Evolutionary conservation across 2,888 invertebrate genomes (phyloP).

Genomic region (Volucella bombylans): DNA sequence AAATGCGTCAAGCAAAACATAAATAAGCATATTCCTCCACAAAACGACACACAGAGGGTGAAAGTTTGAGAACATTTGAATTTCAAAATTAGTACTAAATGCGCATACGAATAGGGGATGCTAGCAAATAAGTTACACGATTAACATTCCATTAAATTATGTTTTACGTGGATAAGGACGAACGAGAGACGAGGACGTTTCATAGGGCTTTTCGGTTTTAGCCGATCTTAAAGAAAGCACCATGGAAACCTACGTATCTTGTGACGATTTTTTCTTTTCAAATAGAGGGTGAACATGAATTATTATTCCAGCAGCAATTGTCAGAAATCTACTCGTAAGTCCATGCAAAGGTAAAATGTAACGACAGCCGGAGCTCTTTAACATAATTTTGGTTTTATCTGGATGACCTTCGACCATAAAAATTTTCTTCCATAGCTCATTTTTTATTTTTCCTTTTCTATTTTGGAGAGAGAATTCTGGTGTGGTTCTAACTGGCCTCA

Average conservation of each 20-base stretch:
- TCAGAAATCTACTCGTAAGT: neutral
- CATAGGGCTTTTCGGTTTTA: constrained; percentile 20
- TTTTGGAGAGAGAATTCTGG: neutral
- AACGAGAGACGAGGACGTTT: neutral
- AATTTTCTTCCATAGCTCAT: neutral
- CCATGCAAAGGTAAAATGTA: neutral
- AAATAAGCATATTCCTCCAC: neutral
- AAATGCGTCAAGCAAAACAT: neutral
- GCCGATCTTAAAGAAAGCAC: neutral
- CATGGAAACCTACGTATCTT: neutral
- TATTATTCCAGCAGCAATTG: constrained; percentile 26
- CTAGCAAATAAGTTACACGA: constrained; percentile 11
- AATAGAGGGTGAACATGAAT: constrained; percentile 10
- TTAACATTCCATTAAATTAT: constrained; percentile 1
- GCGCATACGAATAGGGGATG: constrained; percentile 1
- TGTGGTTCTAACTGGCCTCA: constrained; percentile 17
- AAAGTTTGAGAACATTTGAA: constrained; percentile 3
- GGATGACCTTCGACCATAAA: constrained; percentile 14
- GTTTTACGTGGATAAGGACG: neutral
- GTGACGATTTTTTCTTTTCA: neutral
- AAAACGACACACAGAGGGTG: too few relatives aligned
- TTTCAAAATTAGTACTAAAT: constrained; percentile 1
- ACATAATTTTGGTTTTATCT: constrained; percentile 42
- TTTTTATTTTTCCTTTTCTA: neutral
- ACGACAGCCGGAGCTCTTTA: constrained; percentile 2